These are phyloP conservation scores for Ochotona princeps DNA, from an alignment of 2,113 vertebrate species.

Conservation along the genomic window DNA sequence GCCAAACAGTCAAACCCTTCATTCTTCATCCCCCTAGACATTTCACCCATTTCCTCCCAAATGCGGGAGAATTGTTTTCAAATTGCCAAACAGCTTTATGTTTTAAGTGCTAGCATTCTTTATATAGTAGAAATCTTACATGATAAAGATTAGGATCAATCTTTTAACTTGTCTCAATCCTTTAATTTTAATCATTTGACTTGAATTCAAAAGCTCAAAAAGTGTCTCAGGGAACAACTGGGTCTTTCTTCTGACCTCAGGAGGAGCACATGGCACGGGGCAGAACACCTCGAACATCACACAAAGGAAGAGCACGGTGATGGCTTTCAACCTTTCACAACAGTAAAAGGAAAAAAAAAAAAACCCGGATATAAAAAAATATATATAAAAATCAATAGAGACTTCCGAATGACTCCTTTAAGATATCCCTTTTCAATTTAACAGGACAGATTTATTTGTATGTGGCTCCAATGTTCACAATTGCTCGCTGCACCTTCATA, in stretches of 20 bases:
- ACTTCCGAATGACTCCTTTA: slow-evolving; percentile 85
- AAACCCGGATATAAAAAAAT: slow-evolving; percentile 72
- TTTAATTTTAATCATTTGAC: slow-evolving; percentile 45
- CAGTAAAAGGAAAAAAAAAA: slow-evolving; percentile 42
- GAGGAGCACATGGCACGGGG: neutral
- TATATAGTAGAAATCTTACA: slow-evolving; percentile 54
- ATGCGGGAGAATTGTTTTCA: slow-evolving; percentile 77
- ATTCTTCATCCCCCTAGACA: slow-evolving; percentile 80
- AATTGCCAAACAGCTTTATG: slow-evolving; percentile 70
- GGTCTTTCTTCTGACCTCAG: neutral
- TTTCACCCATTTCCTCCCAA: slow-evolving; percentile 64
- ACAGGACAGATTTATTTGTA: slow-evolving; percentile 89
- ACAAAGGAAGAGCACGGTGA: slow-evolving; percentile 60
- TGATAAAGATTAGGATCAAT: slow-evolving; percentile 1
- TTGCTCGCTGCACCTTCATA: slow-evolving; percentile 89
- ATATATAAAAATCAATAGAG: slow-evolving; percentile 81
- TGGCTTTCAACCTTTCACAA: slow-evolving; percentile 67
- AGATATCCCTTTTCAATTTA: slow-evolving; percentile 89
- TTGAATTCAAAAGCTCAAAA: slow-evolving; percentile 39
- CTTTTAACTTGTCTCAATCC: neutral
- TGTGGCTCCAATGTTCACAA: slow-evolving; percentile 86
- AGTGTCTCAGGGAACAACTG: neutral
- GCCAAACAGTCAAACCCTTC: slow-evolving; percentile 80
- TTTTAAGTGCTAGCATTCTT: slow-evolving; percentile 67
- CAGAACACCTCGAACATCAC: slow-evolving; percentile 49